Base-by-base conservation (phyloP, 1,140 invertebrate species). In the Carposina sasakii region DNA sequence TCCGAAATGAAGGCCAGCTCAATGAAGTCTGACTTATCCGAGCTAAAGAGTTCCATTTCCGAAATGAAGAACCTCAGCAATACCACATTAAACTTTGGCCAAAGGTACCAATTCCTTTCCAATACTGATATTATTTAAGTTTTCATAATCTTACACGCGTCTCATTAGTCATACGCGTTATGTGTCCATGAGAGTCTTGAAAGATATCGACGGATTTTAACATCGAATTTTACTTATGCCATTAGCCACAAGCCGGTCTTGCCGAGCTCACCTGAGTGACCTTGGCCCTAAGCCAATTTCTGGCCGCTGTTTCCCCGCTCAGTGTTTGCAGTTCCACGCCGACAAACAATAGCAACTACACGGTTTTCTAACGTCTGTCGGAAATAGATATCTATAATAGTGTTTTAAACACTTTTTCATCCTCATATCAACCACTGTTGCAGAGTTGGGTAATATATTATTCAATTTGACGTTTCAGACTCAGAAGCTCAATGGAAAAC, bases 41-140 rank as follows among this genome's bases (percentile, higher is more conserved):
- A 93, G 57, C 86, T 93, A 33, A 91, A 93, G 75, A 91, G 89
- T 65, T 91, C 90, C 60, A 91, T 93, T 76, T 91, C 91, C 19
- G 91, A 93, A 85, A 92, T 94, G 88, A 92, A 91, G 68, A 81
- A 87, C 57, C 61, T 88, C 30, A 88, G 87, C 63, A 87, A 79
- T 48, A 68, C 84, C 48, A 76, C 86, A 52, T 65, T 88, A 51
- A 85, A 84, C 64, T 82, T 88, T 56, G 79, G 85, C 59, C 76
- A 87, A 57, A 85, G 86, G 87, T 88, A 51, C 67, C 24, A 28
- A 12, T 28, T 28, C 12, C 24, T 28, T 28, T 6, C 12, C 6
- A 28, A 28, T 12, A 28, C 24, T 28, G 24, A 28, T 28, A 28
- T 28, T 12, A 12, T 12, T 28, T 28, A 28, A 2, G 28, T 30